Evolutionary conservation across 2,888 invertebrate species (phyloP).

Genomic region (Agrilus mali): DNA sequence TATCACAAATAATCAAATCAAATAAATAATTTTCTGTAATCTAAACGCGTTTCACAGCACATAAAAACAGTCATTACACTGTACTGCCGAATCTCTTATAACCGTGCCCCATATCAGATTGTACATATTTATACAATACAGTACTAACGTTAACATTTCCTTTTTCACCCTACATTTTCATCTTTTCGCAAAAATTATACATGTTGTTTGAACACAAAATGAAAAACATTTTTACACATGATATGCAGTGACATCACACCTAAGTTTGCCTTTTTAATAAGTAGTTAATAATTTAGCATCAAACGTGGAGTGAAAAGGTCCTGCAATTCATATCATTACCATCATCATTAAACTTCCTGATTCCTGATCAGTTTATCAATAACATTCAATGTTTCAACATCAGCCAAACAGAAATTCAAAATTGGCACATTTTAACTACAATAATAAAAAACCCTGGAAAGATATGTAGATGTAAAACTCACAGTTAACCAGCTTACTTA

Average conservation of each 20-base stretch:
- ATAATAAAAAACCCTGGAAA: slow-evolving; percentile 35
- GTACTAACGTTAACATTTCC: no score
- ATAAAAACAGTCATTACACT: slow-evolving; percentile 30
- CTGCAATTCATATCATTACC: no score
- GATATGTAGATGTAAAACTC: slow-evolving; percentile 34
- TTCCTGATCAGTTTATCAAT: no score
- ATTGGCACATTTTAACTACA: slow-evolving; percentile 37
- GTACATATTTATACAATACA: no score
- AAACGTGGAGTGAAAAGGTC: no score
- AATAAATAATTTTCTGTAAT: slow-evolving; percentile 28
- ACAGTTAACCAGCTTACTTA: slow-evolving; percentile 24
- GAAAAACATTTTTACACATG: slow-evolving; percentile 6
- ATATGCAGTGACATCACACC: no score
- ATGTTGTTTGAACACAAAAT: slow-evolving; percentile 17
- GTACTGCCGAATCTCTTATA: slow-evolving; percentile 12
- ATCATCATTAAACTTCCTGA: no score
- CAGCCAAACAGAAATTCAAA: slow-evolving; percentile 24
- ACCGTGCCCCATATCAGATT: slow-evolving; percentile 13
- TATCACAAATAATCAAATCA: slow-evolving; percentile 30
- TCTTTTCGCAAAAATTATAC: slow-evolving; percentile 20
- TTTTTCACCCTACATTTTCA: no score
- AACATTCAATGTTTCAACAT: background rate
- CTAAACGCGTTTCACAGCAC: slow-evolving; percentile 36
- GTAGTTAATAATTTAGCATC: no score
- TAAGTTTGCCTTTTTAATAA: no score